Percentiles rank a stretch among this genome's conserved stretches.
Conservation (phyloP, 2,113 vertebrate genomes). For the Chaetodon auriga region DNA sequence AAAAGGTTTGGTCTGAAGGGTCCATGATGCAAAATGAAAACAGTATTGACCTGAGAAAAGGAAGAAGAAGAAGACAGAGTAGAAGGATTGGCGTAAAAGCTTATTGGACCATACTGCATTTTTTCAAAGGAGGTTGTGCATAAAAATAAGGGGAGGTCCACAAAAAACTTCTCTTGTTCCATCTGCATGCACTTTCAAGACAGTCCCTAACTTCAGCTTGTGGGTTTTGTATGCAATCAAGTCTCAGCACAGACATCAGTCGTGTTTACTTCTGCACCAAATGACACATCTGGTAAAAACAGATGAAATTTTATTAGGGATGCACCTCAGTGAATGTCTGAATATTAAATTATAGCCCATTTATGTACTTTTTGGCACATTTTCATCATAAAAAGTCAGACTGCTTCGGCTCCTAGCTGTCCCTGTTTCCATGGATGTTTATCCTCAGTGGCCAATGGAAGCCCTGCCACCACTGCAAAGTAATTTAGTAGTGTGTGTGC, state of each 20-base stretch:
- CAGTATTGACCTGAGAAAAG: too few species aligned
- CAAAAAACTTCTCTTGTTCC: neutral
- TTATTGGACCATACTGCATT: neutral
- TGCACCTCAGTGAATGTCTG: neutral
- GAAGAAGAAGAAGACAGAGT: neutral
- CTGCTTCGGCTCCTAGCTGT: neutral
- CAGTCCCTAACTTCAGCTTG: neutral
- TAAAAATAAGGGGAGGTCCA: neutral
- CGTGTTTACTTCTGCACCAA: neutral
- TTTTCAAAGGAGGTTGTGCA: neutral
- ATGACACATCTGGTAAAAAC: neutral
- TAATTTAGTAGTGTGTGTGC: neutral
- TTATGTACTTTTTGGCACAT: neutral
- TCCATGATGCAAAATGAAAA: too few species aligned
- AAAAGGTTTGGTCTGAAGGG: too few species aligned
- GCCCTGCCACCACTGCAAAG: neutral
- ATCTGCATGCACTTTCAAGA: neutral
- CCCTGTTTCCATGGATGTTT: too few species aligned
- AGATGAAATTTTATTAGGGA: neutral
- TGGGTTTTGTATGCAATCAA: neutral
- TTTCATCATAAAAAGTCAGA: neutral
- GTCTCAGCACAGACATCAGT: neutral
- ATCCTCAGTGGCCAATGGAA: neutral
- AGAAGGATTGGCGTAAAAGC: neutral
- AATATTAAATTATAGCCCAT: neutral